These are phyloP conservation scores for Eumerus sabulonum DNA, from an alignment of 2,888 invertebrate species.

Conservation along the genomic window DNA sequence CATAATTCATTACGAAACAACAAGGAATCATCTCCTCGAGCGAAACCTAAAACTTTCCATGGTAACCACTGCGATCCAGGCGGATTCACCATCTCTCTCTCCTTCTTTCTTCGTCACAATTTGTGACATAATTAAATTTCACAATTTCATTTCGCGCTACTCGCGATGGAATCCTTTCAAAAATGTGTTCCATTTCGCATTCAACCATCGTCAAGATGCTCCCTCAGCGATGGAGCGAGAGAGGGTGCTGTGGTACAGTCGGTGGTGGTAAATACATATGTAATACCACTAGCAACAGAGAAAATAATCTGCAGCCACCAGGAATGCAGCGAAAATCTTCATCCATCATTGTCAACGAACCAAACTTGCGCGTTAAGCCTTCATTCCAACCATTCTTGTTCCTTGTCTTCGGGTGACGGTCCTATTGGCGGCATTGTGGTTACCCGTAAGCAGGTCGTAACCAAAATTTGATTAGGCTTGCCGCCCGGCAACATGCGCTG, in stretches of 20 bases:
- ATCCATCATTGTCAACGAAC: constrained; percentile 64
- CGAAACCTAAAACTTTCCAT: constrained; percentile 16
- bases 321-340: constrained; percentile 61
- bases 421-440: constrained; percentile 33
- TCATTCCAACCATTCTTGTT: too few species aligned
- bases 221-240: too few species aligned
- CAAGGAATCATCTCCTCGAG: constrained; percentile 8
- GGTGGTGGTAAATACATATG: too few species aligned
- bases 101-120: background rate
- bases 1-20: background rate
- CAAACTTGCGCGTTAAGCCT: constrained; percentile 11
- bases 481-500: constrained; percentile 37
- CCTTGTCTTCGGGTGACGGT: too few species aligned
- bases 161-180: constrained; percentile 36
- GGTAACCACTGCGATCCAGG: too few species aligned
- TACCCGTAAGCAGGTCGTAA: constrained; percentile 43
- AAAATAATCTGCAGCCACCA: constrained; percentile 22
- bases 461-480: constrained; percentile 65
- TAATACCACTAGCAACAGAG: constrained; percentile 3
- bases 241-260: too few species aligned
- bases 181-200: constrained; percentile 30
- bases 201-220: background rate
- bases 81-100: too few species aligned
- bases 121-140: constrained; percentile 58
- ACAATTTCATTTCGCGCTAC: constrained; percentile 56